Conservation (phyloP, 2,797 vertebrate genomes). For the Spinibarbus caldwelli region DNA sequence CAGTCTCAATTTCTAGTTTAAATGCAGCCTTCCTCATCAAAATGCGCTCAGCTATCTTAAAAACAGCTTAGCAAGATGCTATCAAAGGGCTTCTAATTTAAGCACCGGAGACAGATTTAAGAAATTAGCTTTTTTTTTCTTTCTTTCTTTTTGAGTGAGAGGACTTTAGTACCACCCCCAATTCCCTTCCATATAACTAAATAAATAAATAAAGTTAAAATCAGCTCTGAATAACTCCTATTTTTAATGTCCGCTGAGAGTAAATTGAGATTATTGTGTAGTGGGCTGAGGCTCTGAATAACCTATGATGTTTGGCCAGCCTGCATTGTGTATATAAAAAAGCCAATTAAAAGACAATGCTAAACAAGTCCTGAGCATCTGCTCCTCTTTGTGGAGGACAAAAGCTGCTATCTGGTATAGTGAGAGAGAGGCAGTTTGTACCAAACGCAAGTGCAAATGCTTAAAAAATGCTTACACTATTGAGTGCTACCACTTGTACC, state of each 20-base stretch:
- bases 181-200: conserved; percentile 10
- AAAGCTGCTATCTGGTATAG: conserved; percentile 52
- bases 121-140: conserved; percentile 51
- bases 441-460: conserved; percentile 2
- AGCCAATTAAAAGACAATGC: conserved; percentile 78
- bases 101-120: conserved; percentile 51
- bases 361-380: conserved; percentile 71
- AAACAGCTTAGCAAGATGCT: conserved; percentile 49
- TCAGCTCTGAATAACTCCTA: conserved; percentile 42
- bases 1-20: conserved; percentile 36
- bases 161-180: background rate
- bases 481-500: conserved; percentile 53
- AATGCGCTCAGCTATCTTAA: conserved; percentile 34
- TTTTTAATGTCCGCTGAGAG: conserved; percentile 62
- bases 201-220: conserved; percentile 18
- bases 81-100: conserved; percentile 56
- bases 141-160: background rate
- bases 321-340: conserved; percentile 76
- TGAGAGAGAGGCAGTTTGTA: background rate
- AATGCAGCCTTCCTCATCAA: conserved; percentile 34
- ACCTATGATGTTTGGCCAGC: conserved; percentile 69
- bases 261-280: conserved; percentile 70
- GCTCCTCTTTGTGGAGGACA: conserved; percentile 69
- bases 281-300: conserved; percentile 68
- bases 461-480: conserved; percentile 25